Evolutionary conservation across 1,140 invertebrate genomes (phyloP).

Genomic region (Chrysopa pallens): DNA sequence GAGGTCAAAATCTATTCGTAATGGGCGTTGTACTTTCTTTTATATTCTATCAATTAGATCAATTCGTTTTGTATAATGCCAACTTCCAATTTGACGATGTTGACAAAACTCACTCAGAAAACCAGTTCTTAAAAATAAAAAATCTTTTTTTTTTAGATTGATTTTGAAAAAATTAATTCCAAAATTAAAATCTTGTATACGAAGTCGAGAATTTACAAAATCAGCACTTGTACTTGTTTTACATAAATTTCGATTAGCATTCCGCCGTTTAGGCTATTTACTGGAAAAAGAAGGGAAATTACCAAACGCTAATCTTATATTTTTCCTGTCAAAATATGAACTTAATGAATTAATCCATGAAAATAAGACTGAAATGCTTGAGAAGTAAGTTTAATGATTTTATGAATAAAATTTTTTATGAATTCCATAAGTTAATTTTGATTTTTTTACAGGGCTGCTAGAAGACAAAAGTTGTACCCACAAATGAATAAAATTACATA

Average conservation of each 20-base stretch:
- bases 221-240: slow-evolving; percentile 34
- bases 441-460: slow-evolving; percentile 34
- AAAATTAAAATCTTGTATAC: slow-evolving; percentile 36
- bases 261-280: slow-evolving; percentile 31
- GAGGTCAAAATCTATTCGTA: too few relatives aligned
- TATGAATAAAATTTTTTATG: neutral
- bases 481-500: slow-evolving; percentile 39
- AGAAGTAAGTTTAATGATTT: slow-evolving; percentile 31
- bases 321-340: slow-evolving; percentile 48
- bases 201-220: slow-evolving; percentile 46
- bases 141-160: slow-evolving; percentile 20
- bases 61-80: neutral
- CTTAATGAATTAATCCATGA: slow-evolving; percentile 34
- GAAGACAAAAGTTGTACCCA: slow-evolving; percentile 34
- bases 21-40: too few relatives aligned
- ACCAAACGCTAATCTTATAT: slow-evolving; percentile 47
- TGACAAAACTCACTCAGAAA: too few relatives aligned
- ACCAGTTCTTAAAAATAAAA: too few relatives aligned
- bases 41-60: too few relatives aligned
- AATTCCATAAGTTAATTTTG: neutral
- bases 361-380: slow-evolving; percentile 33
- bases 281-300: slow-evolving; percentile 41
- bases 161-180: slow-evolving; percentile 34
- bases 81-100: too few relatives aligned
- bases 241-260: slow-evolving; percentile 41